Evolutionary conservation across 2,888 invertebrate species (phyloP).

Genomic region (Coelopa pilipes): DNA sequence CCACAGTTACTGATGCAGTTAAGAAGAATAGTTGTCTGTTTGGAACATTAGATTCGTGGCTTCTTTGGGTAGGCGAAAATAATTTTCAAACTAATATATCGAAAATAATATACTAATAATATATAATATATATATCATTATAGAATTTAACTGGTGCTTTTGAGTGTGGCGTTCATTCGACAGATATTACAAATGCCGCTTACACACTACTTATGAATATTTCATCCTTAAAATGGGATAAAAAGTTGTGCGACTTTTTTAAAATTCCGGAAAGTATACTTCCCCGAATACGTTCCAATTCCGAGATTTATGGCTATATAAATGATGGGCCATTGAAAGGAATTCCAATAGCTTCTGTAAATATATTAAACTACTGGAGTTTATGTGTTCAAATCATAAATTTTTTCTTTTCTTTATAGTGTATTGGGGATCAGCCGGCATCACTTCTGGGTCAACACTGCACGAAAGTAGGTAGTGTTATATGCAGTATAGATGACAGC

Average conservation of each 20-base stretch:
- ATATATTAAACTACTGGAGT: conserved; percentile 49
- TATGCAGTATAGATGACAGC: conserved; percentile 95
- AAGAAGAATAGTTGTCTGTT: conserved; percentile 78
- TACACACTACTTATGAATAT: conserved; percentile 96
- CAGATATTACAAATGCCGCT: conserved; percentile 97
- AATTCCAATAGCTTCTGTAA: conserved; percentile 88
- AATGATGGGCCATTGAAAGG: conserved; percentile 79
- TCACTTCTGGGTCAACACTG: conserved; percentile 94
- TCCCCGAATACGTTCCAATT: conserved; percentile 89
- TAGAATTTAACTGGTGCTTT: conserved; percentile 73
- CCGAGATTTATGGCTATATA: conserved; percentile 91
- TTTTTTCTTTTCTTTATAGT: conserved; percentile 68
- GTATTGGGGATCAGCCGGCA: conserved; percentile 95
- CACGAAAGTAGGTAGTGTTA: conserved; percentile 86
- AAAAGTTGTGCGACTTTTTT: conserved; percentile 87
- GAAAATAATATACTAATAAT: neutral
- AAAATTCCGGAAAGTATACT: conserved; percentile 84
- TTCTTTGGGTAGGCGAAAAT: conserved; percentile 81
- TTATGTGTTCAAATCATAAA: neutral
- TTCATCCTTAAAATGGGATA: conserved; percentile 88
- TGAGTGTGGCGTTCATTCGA: conserved; percentile 78
- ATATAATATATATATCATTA: neutral
- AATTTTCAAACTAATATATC: neutral
- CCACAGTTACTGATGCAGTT: conserved; percentile 77
- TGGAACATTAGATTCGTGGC: conserved; percentile 95